A percentile compares a stretch with the other conserved stretches of the same genome.
These are phyloP conservation scores for Thereuonema tuberculata DNA, from an alignment of 1,140 invertebrate genomes.

Conservation along the genomic window DNA sequence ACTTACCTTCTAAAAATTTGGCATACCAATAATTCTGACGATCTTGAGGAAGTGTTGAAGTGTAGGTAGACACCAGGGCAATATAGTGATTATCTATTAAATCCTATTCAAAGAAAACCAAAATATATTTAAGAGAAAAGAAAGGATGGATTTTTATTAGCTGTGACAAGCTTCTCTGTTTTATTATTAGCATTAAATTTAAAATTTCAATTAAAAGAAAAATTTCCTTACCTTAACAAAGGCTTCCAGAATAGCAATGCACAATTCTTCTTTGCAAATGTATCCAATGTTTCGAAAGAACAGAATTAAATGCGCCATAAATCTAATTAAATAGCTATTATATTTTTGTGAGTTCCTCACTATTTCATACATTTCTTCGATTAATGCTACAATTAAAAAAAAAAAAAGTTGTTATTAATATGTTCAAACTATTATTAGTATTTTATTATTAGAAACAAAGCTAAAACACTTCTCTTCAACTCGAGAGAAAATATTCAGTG, in stretches of 20 bases:
- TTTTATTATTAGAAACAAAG: too few relatives aligned
- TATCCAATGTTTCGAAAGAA: constrained; percentile 64
- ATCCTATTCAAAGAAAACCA: constrained; percentile 26
- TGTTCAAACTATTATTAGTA: too few relatives aligned
- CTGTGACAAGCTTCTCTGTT: not conserved
- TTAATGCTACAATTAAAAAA: constrained; percentile 29
- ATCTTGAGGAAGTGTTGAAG: constrained; percentile 50
- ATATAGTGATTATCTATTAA: constrained; percentile 57
- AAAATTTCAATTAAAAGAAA: not conserved
- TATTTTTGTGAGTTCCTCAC: constrained; percentile 18
- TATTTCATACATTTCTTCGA: constrained; percentile 43
- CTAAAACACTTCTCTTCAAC: too few relatives aligned
- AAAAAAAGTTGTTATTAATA: too few relatives aligned
- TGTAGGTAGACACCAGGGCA: constrained; percentile 69
- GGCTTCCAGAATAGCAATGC: constrained; percentile 55
- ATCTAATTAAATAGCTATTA: constrained; percentile 48
- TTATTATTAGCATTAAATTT: too few relatives aligned
- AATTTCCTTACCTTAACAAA: constrained; percentile 37
- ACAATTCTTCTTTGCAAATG: constrained; percentile 46
- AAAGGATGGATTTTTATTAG: not conserved
- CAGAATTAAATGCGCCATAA: constrained; percentile 69
- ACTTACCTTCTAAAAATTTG: constrained; percentile 49
- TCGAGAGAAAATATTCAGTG: too few relatives aligned
- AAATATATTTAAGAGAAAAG: too few relatives aligned
- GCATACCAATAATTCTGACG: constrained; percentile 64